Evolutionary conservation across 2,797 vertebrate species (phyloP), one percentile per base, ranked within the genome.

Genomic region (Brachyrhaphis roseni): DNA sequence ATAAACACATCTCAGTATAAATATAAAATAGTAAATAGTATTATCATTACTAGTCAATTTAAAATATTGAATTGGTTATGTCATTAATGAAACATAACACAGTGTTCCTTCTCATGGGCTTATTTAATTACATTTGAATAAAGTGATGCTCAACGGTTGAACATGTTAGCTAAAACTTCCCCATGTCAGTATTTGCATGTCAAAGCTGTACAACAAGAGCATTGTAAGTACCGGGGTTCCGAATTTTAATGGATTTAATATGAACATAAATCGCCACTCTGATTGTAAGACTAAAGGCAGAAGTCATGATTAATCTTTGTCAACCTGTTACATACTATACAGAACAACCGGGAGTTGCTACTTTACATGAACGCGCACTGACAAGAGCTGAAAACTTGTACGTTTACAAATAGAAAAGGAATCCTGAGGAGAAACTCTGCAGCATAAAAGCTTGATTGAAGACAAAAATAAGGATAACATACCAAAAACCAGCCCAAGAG

Each of bases 401-500:
- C 28, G 76, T 74, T 57, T 1, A 16, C 1, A 10, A 6, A 0
- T 46, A 13, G 0, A 74, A 78, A 31, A 10, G 0, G 7, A 26
- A 0, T 3, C 12, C 57, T 23, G 16, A 34, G 51, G 18, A 76
- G 2, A 7, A 57, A 43, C 10, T 16, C n/a, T 2, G 0, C 8
- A 74, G 1, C 31, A 73, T 1, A 41, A 47, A 46, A 46, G 0
- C 2, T 7, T 1, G 31, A 11, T 26, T n/a, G 15, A 64, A 57
- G 0, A 0, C 1, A 31, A 41, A 43, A 4, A 1, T 15, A 51
- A 72, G 36, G 2, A 0, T 1, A 1, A 85, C 91, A 84, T 45
- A 94, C 94, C 90, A 23, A 16, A 23, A 16, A 20, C 20, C 15
- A 36, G 45, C 12, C 26, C 75, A 84, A 78, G 82, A 77, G 74